Evolutionary conservation across 1,140 invertebrate genomes (phyloP), one percentile per base, ranked within the genome.

Genomic region (Drosophila ercepeae): DNA sequence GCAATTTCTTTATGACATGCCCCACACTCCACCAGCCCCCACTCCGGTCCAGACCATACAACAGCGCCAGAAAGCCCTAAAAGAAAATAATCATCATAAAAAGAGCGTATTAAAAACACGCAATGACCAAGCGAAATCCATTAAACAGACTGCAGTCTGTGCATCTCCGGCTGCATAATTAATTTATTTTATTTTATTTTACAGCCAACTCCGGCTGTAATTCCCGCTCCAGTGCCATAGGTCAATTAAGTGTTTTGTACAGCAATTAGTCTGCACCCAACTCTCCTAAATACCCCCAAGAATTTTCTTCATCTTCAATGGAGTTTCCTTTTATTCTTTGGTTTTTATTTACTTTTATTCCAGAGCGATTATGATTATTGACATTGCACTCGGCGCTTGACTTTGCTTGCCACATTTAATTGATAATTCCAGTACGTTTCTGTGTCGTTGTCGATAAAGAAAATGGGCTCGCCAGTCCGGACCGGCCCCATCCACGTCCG

Each of bases 111-210:
- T 52, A 61, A 71, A 59, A 54, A 25, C 78, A 83, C 79, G 81
- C 79, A 75, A 83, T 75, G 67, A 68, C 76, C 81, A 73, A 86
- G 70, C 69, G 61, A 59, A 84, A 75, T 78, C 75, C 79, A 79
- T 86, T 83, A 79, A 72, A 39, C 16, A 34, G 36, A 59, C 55
- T 67, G 50, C 55, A 55, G 32, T 64, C 52, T 44, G 50, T 44
- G 51, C 70, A 58, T 58, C 76, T 42, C 41, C 70, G 70, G 63
- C 78, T 39, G 57, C 54, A 78, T 86, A 81, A 86, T 81, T 81
- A 77, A 86, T 86, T 86, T 77, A 77, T 70, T 81, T 86, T 77
- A 77, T 70, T 81, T 86, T 70, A 77, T 65, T 81, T 59, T 74
- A 44, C 59, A 54, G 54, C 48, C 60, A 27, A 11, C 41, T 53